Evolutionary conservation across 1,140 invertebrate genomes (phyloP).

Genomic region (Anastatus disparis): DNA sequence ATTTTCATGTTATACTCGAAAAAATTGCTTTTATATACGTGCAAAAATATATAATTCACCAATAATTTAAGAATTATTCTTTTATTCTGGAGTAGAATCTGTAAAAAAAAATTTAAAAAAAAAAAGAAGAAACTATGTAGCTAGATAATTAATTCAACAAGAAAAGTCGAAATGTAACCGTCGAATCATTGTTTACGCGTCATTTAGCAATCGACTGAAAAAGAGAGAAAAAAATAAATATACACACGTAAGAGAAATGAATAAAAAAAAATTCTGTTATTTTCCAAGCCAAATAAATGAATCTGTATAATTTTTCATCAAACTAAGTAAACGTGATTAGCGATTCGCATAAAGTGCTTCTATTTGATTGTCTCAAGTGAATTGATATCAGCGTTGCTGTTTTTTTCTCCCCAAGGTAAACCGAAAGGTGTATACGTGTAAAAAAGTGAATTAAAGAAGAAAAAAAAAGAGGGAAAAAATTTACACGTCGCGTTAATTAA

Average conservation of each 20-base stretch:
- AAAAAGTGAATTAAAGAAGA: not conserved
- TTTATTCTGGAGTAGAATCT: too few relatives aligned
- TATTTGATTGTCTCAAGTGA: too few relatives aligned
- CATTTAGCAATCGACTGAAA: not conserved
- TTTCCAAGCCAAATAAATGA: too few relatives aligned
- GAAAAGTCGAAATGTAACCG: not conserved
- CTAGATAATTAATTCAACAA: too few relatives aligned
- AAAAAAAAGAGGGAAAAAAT: not conserved
- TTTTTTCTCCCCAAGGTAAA: too few relatives aligned
- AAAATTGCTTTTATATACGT: not conserved
- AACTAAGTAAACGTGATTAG: conserved; percentile 11
- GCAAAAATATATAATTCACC: not conserved
- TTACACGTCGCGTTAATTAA: conserved; percentile 4
- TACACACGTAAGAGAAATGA: not conserved
- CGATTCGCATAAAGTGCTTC: not conserved
- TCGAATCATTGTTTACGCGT: not conserved
- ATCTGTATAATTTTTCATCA: conserved; percentile 31
- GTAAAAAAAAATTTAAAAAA: too few relatives aligned
- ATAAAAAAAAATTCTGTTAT: too few relatives aligned
- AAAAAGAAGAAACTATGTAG: too few relatives aligned
- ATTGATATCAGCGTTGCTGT: too few relatives aligned
- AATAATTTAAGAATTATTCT: not conserved
- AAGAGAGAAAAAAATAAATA: not conserved
- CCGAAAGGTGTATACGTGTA: not conserved
- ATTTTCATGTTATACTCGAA: not conserved